A percentile compares a stretch with the other conserved stretches of the same genome.
Conservation (phyloP, 1,140 invertebrate genomes). For the Papilio helenus region DNA sequence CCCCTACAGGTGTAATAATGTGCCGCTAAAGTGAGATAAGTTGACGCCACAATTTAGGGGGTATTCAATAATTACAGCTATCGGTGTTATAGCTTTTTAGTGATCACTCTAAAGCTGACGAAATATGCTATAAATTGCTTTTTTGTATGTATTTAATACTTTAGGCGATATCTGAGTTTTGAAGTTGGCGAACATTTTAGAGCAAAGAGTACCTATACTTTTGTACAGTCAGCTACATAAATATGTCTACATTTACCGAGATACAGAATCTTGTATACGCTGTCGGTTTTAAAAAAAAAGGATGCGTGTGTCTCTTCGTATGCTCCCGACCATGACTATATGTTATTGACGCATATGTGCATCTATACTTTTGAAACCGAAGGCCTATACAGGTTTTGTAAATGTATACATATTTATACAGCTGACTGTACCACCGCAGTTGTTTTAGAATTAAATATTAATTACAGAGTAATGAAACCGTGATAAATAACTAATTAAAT, state of each 20-base stretch:
- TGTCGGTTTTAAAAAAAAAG: too few relatives aligned
- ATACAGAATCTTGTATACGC: too few relatives aligned
- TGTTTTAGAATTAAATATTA: background rate
- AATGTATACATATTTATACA: too few relatives aligned
- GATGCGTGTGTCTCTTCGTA: too few relatives aligned
- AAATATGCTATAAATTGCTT: background rate
- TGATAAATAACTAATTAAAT: constrained; percentile 32
- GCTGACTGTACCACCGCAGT: background rate
- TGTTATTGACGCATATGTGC: too few relatives aligned
- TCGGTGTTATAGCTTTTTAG: background rate
- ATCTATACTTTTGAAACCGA: too few relatives aligned
- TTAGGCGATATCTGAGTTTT: background rate
- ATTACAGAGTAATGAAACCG: constrained; percentile 17
- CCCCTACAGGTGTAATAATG: constrained; percentile 56
- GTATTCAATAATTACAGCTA: background rate
- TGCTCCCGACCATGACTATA: too few relatives aligned
- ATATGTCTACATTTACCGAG: too few relatives aligned
- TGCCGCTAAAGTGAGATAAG: constrained; percentile 20
- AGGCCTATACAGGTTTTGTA: too few relatives aligned
- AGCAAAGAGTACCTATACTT: background rate
- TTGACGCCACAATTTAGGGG: constrained; percentile 26
- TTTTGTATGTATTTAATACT: background rate
- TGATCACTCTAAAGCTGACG: background rate
- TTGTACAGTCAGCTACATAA: background rate
- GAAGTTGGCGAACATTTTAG: background rate